phyloP scores from a whole-genome alignment of 2,797 vertebrate genomes.

The Ctenopoma kingsleyae region DNA sequence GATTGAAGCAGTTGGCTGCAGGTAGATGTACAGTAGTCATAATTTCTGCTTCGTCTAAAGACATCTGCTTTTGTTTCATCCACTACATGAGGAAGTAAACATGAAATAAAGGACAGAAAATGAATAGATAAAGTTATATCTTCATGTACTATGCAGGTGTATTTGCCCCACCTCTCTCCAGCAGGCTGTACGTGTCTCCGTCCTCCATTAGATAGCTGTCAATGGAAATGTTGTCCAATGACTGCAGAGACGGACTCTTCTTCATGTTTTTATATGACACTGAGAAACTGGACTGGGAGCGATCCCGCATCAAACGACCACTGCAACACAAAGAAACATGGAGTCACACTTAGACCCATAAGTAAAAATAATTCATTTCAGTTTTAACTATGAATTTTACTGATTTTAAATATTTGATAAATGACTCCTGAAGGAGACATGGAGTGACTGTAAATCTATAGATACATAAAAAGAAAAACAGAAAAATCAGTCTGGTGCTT shows the following conservation, averaged over 20 bases:
- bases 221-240: constrained; percentile 94
- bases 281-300: constrained; percentile 88
- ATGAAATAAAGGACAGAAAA: background rate
- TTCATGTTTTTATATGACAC: constrained; percentile 95
- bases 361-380: background rate
- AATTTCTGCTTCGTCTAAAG: background rate
- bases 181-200: constrained; percentile 90
- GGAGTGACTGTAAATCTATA: background rate
- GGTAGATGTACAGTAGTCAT: background rate
- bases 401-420: background rate
- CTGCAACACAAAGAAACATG: constrained; percentile 70
- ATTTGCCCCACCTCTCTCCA: constrained; percentile 88
- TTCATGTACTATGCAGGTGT: background rate
- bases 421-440: background rate
- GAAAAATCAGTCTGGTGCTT: background rate
- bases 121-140: background rate
- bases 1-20: constrained; percentile 26
- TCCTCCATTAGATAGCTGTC: constrained; percentile 95
- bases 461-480: background rate
- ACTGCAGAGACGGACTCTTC: constrained; percentile 95
- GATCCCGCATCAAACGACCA: constrained; percentile 91
- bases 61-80: background rate
- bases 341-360: background rate
- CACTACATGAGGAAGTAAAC: background rate
- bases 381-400: background rate